Base-by-base conservation (phyloP, 2,113 vertebrate species). In the Mionectes macconnelli region DNA sequence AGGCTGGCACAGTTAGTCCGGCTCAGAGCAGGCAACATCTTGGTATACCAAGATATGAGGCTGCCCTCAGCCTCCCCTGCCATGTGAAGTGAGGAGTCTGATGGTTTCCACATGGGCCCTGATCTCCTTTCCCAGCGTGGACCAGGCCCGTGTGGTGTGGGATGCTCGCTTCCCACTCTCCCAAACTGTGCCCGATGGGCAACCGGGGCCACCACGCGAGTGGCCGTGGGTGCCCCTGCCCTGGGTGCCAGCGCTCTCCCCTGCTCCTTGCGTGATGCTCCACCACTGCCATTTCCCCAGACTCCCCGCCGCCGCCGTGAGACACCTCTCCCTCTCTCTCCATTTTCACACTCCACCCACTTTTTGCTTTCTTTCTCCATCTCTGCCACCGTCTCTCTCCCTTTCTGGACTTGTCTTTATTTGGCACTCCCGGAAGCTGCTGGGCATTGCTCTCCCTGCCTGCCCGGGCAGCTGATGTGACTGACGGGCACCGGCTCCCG, bases 361-460 rank as follows among this genome's bases (percentile, higher is more conserved):
- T 87, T 95, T 83, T 47, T 64, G 94, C 97, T 85, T 20, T 44
- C 98, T 93, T 97, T 96, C 98, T 95, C 97, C 94, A 87, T 90
- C 95, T 93, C 95, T 68, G 87, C 79, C 97, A 85, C 90, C 57
- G 72, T 91, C 94, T 92, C 92, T 78, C 97, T 93, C 97, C 91
- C 94, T 70, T 80, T 93, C n/a, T 87, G 96, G 93, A 95, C 96
- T 84, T 97, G 96, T 91, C 99, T 98, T 98, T 98, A 99, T 99
- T 99, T 98, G 99, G 99, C 98, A 98, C 98, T 98, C 90, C 98
- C 98, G 99, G 99, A 99, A 99, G 98, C 98, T 25, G 93, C 96
- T 42, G 96, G 89, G 97, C 97, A 96, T 88, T 97, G 95, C 97
- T 93, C 96, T 95, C 86, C 84, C 53, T 87, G 86, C 84, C 59